Base-by-base conservation (phyloP, 2,888 invertebrate genomes). In the Daptonema setosum region DNA sequence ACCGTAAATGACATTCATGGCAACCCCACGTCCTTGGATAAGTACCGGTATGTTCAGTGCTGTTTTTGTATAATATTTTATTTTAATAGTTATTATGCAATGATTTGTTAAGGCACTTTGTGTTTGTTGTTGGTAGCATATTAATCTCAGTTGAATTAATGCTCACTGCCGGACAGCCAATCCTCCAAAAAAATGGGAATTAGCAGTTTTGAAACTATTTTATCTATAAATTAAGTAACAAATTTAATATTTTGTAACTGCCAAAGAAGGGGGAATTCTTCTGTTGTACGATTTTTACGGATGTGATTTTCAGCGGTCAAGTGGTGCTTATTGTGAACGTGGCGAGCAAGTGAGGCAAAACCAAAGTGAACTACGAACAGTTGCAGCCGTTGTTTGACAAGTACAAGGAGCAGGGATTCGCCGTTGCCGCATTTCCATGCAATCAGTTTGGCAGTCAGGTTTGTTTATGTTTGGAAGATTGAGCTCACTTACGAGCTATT, bases 271-370 rank as follows among this genome's bases (percentile, higher is more conserved):
- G n/a, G n/a, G n/a, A n/a, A n/a, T n/a, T n/a, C n/a, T n/a, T n/a
- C n/a, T n/a, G n/a, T n/a, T n/a, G n/a, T n/a, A n/a, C n/a, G 35
- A 35, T 35, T 35, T 17, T 17, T 45, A 17, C 17, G 11, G 14
- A n/a, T 45, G 8, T 17, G 1, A 14, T 41, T 65, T 70, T 54
- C 65, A 76, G 78, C 65, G 86, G 83, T 24, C 75, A 82, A 62
- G 83, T 84, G 1, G 73, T 81, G 1, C 68, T 87, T n/a, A 80
- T 87, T 56, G 85, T 86, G 1, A 87, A 87, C 67, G 85, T 87
- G 14, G 87, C 87, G 0, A 83, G 83, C 1, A 78, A 84, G 67
- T 87, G 87, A 72, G 85, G 84, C 0, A 73, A 82, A 55, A 84
- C 86, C 0, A 77, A 80, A 61, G 79, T 77, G 60, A 84, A 85